Evolutionary conservation across 2,113 vertebrate species (phyloP), one percentile per base, ranked within the genome.

Genomic region (Polypterus senegalus): DNA sequence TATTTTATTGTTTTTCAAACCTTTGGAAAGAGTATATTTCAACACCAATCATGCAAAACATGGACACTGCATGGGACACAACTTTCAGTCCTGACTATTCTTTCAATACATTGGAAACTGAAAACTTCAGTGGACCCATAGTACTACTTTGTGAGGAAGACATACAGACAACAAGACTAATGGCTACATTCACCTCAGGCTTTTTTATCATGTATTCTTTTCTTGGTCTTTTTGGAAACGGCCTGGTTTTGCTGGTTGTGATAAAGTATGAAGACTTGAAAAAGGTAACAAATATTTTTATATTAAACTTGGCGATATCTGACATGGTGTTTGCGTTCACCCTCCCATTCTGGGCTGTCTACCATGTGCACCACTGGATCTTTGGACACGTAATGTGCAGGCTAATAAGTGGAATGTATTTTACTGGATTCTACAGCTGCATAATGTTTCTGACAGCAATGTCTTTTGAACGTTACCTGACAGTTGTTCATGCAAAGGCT

Each of bases 361-460:
- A 82, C 5, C 46, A 66, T 0, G 6, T 80, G 9, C 65, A 65
- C 5, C 60, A 75, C 27, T 89, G 87, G 87, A 75, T 83, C 8
- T 89, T 89, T 49, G 87, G 87, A 9, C 1, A 1, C 0, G 6
- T 5, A 6, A 63, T 87, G 3, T 89, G 87, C 68, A 89, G 86
- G 67, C 10, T 83, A 5, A 77, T 86, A 61, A 79, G 78, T 59
- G 77, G 78, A 3, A 69, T 80, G 27, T 87, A 84, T 64, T 78
- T 75, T 1, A 66, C 85, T 0, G 82, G 86, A 45, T 88, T 86
- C 74, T 83, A 86, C 76, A 88, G 84, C 70, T 86, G 84, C 66
- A 80, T 88, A 66, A 79, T 88, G 43, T 86, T 89, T 76, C 79
- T 88, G 54, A 85, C 82, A 1, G 76, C 87, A 46, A 85, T 88